Evolutionary conservation across 2,888 invertebrate species (phyloP).

Genomic region (Globia sparganii): DNA sequence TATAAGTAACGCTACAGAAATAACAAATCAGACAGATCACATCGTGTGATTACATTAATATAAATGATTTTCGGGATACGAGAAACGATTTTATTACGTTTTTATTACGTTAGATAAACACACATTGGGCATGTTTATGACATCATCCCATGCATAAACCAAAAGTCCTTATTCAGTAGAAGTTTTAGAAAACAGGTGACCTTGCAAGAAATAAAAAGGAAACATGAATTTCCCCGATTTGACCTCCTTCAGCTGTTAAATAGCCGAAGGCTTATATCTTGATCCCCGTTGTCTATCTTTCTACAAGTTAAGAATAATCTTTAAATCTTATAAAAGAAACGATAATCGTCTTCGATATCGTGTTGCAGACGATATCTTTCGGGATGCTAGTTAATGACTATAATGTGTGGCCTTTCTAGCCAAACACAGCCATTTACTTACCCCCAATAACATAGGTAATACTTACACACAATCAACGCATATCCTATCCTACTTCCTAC

Average conservation of each 20-base stretch:
- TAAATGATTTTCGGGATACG: constrained; percentile 39
- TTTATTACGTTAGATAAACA: constrained; percentile 16
- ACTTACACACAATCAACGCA: neutral
- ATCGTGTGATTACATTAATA: constrained; percentile 47
- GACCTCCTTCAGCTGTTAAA: constrained; percentile 24
- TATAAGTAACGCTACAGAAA: constrained; percentile 15
- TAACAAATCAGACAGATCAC: constrained; percentile 37
- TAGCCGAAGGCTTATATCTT: constrained; percentile 32
- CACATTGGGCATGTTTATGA: constrained; percentile 2
- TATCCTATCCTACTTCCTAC: too few species aligned
- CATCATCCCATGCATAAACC: neutral
- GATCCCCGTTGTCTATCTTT: constrained; percentile 15
- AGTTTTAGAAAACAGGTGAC: neutral
- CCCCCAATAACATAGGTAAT: neutral
- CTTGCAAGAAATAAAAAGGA: constrained; percentile 4
- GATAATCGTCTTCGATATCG: neutral
- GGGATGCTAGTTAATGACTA: neutral
- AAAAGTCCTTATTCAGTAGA: neutral
- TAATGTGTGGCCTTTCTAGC: neutral
- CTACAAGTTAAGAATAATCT: constrained; percentile 2
- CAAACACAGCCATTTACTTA: neutral
- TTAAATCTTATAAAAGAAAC: neutral
- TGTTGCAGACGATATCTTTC: neutral
- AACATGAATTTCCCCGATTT: constrained; percentile 6
- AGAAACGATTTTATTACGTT: constrained; percentile 26